A percentile compares a stretch with the other conserved stretches of the same genome.
These are phyloP conservation scores for Ondatra zibethicus DNA, from an alignment of 2,113 vertebrate genomes.

Conservation along the genomic window DNA sequence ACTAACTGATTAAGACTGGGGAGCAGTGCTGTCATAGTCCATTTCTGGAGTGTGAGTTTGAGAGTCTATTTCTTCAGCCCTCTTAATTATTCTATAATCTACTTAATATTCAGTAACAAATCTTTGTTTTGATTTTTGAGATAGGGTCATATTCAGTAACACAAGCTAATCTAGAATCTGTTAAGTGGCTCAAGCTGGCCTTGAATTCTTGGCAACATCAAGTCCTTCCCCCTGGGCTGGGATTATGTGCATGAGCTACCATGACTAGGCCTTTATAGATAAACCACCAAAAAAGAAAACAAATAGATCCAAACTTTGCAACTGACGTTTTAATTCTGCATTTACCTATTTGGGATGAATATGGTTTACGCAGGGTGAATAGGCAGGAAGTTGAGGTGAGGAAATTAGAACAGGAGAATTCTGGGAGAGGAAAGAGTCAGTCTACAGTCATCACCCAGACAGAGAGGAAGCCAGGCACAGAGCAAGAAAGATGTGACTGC, in stretches of 20 bases:
- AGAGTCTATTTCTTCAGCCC: not conserved
- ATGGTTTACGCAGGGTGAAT: not conserved
- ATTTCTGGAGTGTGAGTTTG: not conserved
- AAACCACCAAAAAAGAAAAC: not conserved
- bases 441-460: too few relatives aligned
- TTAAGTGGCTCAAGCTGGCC: not conserved
- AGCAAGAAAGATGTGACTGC: too few relatives aligned
- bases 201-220: not conserved
- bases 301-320: not conserved
- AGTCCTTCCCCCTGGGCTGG: not conserved
- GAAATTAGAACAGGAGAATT: too few relatives aligned
- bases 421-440: too few relatives aligned
- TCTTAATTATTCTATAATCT: not conserved
- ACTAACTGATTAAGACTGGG: not conserved
- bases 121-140: not conserved
- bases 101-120: conserved; percentile 28
- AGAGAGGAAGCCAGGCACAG: too few relatives aligned
- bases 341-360: not conserved
- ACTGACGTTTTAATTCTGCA: conserved; percentile 24
- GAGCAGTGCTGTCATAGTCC: not conserved
- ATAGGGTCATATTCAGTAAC: not conserved
- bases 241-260: not conserved
- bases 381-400: too few relatives aligned
- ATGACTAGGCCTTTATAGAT: not conserved
- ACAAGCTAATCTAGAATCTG: not conserved